Evolutionary conservation across 2,113 vertebrate genomes (phyloP), one percentile per base, ranked within the genome.

Genomic region (Callaeas wilsoni): DNA sequence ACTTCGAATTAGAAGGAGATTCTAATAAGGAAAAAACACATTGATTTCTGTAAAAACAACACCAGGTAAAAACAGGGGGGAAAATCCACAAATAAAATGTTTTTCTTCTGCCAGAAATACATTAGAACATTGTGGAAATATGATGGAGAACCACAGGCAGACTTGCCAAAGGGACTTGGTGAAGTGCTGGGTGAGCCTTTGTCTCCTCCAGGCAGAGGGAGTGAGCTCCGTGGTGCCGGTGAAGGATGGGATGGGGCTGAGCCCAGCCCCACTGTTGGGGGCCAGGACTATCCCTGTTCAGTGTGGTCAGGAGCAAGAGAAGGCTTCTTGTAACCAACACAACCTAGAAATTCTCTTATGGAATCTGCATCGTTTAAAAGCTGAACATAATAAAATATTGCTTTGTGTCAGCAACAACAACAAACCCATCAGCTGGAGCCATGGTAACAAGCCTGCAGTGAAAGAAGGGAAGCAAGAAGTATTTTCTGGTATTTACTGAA

Each of bases 11-110:
- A 73, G 35, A 74, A 56, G 41, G 30, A 19, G 22, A 29, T 33
- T 49, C 13, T 30, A 22, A 53, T 44, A 64, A 64, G 83, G 46
- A 69, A 21, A 71, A 78, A 78, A 20, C 10, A 63, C 13, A 59
- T 6, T 33, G 32, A 12, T 88, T 62, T 88, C 82, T 76, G 16
- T 52, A 77, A 80, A 91, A 79, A 56, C 16, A 47, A 55, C 13
- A 10, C 16, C 8, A 8, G 14, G 10, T 18, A 42, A 33, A 42
- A 22, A 25, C 1, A 0, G 9, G 4, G 0, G 2, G 6, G 2
- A 13, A 15, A 20, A 1, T 0, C 3, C 11, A 46, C 27, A 70
- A 12, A 70, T 33, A 79, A 42, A 13, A 35, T 4, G 2, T 22
- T 52, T 89, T 83, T 52, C 22, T 73, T 85, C 84, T 62, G 30